These are phyloP conservation scores for Smithornis capensis DNA, from an alignment of 2,113 vertebrate genomes.

Conservation along the genomic window DNA sequence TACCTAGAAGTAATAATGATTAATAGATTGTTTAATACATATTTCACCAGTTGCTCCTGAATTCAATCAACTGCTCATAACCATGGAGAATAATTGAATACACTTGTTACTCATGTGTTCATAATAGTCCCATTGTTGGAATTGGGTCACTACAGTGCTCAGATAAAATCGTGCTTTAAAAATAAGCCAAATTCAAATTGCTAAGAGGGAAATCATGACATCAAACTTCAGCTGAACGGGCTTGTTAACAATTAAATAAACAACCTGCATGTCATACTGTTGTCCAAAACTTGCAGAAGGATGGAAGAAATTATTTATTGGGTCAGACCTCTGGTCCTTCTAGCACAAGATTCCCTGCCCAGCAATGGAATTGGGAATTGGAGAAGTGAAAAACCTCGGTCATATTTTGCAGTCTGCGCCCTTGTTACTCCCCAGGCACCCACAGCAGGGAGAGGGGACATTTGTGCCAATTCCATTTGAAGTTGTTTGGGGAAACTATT, in stretches of 20 bases:
- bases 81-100: neutral
- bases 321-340: neutral
- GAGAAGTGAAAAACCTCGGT: neutral
- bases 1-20: neutral
- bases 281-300: neutral
- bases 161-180: neutral
- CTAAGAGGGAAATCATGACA: neutral
- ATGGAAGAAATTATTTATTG: neutral
- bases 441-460: neutral
- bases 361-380: neutral
- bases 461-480: neutral
- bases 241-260: neutral
- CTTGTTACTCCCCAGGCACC: neutral
- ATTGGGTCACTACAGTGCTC: neutral
- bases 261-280: neutral
- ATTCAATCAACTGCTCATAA: neutral
- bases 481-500: neutral
- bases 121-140: neutral
- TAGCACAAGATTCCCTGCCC: neutral
- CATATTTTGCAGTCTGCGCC: neutral
- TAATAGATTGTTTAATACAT: neutral
- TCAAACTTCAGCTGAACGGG: neutral
- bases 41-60: neutral
- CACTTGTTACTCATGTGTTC: neutral
- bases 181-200: neutral